These are phyloP conservation scores for Synergus laeviventris DNA, from an alignment of 2,888 invertebrate genomes.

Conservation along the genomic window DNA sequence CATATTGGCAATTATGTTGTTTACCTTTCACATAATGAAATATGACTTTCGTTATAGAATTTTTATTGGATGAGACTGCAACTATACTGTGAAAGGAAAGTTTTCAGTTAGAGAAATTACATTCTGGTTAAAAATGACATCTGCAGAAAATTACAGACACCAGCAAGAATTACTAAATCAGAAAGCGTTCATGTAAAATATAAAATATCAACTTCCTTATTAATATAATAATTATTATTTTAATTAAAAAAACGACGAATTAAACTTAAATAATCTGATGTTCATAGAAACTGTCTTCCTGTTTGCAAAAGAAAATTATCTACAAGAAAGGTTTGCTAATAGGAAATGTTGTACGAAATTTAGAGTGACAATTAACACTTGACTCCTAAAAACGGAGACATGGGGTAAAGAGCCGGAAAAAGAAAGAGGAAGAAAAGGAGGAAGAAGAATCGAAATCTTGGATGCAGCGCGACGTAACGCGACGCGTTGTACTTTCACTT, in stretches of 20 bases:
- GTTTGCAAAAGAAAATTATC: background rate
- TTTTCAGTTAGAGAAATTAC: background rate
- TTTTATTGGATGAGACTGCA: background rate
- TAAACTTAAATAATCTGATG: too few relatives aligned
- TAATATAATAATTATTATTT: too few relatives aligned
- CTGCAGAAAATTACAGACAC: background rate
- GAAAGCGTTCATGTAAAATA: too few relatives aligned
- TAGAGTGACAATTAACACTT: background rate
- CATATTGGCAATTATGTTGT: background rate
- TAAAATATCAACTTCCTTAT: too few relatives aligned
- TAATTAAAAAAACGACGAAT: too few relatives aligned
- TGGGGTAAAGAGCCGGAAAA: background rate
- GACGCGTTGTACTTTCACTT: conserved; percentile 73
- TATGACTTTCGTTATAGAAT: conserved; percentile 2
- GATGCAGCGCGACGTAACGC: conserved; percentile 66
- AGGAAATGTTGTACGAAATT: background rate
- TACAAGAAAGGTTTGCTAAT: background rate
- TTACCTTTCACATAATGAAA: conserved; percentile 5
- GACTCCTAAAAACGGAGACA: background rate
- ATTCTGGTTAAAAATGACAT: background rate
- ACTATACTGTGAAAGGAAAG: background rate
- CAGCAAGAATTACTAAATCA: too few relatives aligned
- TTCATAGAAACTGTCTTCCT: background rate
- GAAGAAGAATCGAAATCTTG: conserved; percentile 52
- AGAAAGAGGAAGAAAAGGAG: background rate